phyloP scores from a whole-genome alignment of 2,113 vertebrate genomes.

The Procavia capensis region DNA sequence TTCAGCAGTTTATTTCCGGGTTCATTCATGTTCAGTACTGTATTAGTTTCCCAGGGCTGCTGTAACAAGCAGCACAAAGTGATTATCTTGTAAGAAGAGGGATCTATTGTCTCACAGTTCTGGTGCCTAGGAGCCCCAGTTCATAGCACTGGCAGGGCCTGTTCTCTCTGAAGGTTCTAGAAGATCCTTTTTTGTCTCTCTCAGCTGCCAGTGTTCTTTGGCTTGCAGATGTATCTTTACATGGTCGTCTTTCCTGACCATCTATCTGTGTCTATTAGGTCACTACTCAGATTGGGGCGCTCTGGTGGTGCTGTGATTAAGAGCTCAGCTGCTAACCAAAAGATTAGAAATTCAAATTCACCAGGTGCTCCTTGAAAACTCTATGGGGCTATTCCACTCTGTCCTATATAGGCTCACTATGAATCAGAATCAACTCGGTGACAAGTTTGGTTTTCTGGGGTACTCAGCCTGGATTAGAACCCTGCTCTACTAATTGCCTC shows the following conservation, averaged over 20 bases:
- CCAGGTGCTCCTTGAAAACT: too few species aligned
- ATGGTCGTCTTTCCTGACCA: background rate
- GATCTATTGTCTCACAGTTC: background rate
- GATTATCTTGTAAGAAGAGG: background rate
- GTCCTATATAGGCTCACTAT: too few species aligned
- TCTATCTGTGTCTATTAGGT: background rate
- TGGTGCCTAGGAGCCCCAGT: background rate
- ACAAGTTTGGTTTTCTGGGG: too few species aligned
- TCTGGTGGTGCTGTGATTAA: too few species aligned
- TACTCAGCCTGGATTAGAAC: background rate
- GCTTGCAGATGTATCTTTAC: background rate
- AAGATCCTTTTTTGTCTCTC: background rate
- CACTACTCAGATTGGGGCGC: background rate
- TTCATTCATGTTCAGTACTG: background rate
- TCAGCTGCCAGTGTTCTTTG: background rate
- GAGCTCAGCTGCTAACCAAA: too few species aligned
- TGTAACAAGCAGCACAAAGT: background rate
- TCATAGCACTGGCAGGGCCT: background rate
- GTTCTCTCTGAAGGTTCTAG: background rate
- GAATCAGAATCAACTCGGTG: too few species aligned
- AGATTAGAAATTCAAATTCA: too few species aligned
- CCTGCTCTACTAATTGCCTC: background rate
- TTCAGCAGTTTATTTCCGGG: accelerated
- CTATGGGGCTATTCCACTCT: too few species aligned
- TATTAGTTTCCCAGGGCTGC: background rate